Evolutionary conservation across 2,888 invertebrate genomes (phyloP), one percentile per base, ranked within the genome.

Genomic region (Eucera pruinosa): DNA sequence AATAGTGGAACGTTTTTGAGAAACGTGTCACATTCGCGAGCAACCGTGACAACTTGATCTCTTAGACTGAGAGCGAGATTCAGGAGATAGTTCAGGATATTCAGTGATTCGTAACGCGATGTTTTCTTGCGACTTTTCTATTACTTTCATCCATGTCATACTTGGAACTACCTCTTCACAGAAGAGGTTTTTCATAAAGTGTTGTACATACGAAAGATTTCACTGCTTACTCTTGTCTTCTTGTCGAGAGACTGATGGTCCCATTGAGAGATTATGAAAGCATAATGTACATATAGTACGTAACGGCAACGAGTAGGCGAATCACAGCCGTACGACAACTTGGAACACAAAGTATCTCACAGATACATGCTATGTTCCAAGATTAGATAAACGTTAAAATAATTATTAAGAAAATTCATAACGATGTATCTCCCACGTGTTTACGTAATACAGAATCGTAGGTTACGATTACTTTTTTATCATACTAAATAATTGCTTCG

Each of bases 221-320:
- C 57, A 9, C 41, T 7, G 57, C 2, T 11, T n/a, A 25, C 25
- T 57, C 57, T 57, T 41, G 15, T 13, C 13, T 25, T 36, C 23
- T n/a, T 23, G 18, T 13, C 3, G 36, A 25, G 48, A 36, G 25
- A 62, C 18, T 48, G 48, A 50, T 48, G 3, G 36, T 36, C 48
- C 36, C 36, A 61, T 61, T 61, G 61, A 48, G n/a, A 23, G 25
- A 48, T 62, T 18, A 23, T 6, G 13, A 36, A 48, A 3, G 25
- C 23, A 39, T 25, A 62, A 62, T n/a, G n/a, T n/a, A n/a, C n/a
- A n/a, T 13, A 7, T 33, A n/a, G 15, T 3, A 27, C 39, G 57
- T 57, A 43, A 57, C 43, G n/a, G 41, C 41, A 2, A n/a, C 48
- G 48, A 23, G 48, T 39, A 62, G 61, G 61, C 25, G 61, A 18